Evolutionary conservation across 2,888 invertebrate genomes (phyloP), one percentile per base, ranked within the genome.

Genomic region (Phalera bucephala): DNA sequence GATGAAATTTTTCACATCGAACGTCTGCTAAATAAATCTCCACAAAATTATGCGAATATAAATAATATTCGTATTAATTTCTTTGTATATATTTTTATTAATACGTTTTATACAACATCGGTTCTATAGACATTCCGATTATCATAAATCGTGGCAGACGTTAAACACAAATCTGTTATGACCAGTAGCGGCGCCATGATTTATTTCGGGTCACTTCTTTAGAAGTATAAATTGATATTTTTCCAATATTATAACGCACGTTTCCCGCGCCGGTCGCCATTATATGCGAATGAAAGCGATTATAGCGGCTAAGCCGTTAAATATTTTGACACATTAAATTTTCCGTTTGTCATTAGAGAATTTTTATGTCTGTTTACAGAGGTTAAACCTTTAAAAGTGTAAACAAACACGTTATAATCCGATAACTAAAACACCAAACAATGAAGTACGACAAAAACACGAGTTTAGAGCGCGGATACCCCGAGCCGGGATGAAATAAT

Each of bases 401-500:
- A 53, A 45, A 56, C 48, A 52, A 53, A 63, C 39, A 56, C 46
- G 45, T 42, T 52, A 45, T 64, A 67, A 69, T 62, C 62, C 43
- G 55, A 57, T 60, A 56, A 40, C 41, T 45, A 45, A 60, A 54
- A 64, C 33, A 50, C 42, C 52, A 47, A 54, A 67, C 66, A 67
- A 67, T 69, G 49, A 56, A 36, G 38, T 27, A 46, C 30, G 40
- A 50, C 53, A 64, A 57, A 59, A 61, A 60, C 53, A 40, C 23
- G 41, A 44, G 42, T 52, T 58, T 49, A 50, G 53, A 39, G 43
- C 45, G 45, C 45, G 50, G 45, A 52, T 59, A 53, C 58, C 53
- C 53, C 45, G 52, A 57, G 54, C 59, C 50, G 62, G 60, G 72
- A 64, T 59, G 55, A 64, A 70, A 72, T 67, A 71, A 69, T 76